Conservation (phyloP, 1,140 invertebrate species). For the Spodoptera frugiperda region DNA sequence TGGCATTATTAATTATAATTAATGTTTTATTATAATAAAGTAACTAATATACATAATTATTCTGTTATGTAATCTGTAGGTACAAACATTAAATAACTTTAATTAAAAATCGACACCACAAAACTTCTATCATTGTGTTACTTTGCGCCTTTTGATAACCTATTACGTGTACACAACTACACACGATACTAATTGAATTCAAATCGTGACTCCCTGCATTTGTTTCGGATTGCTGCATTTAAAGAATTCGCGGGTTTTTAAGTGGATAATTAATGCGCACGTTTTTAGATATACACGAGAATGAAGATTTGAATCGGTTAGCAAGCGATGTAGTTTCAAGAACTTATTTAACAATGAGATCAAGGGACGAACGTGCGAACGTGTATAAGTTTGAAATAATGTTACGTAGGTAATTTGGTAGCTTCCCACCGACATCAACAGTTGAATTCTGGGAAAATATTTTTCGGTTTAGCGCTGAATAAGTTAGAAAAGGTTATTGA, state of each 20-base stretch:
- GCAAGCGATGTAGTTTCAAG: neutral
- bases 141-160: conserved; percentile 6
- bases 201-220: conserved; percentile 22
- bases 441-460: conserved; percentile 6
- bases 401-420: neutral
- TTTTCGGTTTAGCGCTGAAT: conserved; percentile 13
- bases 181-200: conserved; percentile 31
- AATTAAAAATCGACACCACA: neutral
- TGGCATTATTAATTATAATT: no score
- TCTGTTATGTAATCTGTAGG: no score
- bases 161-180: conserved; percentile 39
- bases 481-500: conserved; percentile 18
- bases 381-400: neutral
- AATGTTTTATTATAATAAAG: no score
- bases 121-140: neutral
- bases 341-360: conserved; percentile 23
- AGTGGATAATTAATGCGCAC: conserved; percentile 20
- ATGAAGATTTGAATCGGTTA: conserved; percentile 16
- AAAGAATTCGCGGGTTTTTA: conserved; percentile 27
- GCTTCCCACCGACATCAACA: neutral
- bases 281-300: neutral
- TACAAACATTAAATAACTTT: no score
- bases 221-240: conserved; percentile 34
- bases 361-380: conserved; percentile 22
- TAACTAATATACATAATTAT: no score